phyloP scores from a whole-genome alignment of 2,888 invertebrate species.

The Rotaria sp. region DNA sequence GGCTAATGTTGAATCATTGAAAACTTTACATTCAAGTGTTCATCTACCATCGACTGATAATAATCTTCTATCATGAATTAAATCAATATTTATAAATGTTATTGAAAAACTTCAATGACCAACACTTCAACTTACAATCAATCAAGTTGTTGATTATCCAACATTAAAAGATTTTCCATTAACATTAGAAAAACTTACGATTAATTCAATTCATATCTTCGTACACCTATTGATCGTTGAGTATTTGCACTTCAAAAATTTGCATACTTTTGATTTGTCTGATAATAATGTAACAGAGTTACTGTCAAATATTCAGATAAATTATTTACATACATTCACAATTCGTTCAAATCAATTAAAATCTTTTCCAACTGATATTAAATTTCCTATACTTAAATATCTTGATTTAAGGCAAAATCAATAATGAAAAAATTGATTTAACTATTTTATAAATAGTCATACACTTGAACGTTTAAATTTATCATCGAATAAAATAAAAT shows the following conservation, averaged over 20 bases:
- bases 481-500: background rate
- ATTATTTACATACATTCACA: background rate
- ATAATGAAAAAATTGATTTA: background rate
- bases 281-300: background rate
- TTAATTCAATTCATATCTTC: background rate
- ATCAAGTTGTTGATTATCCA: background rate
- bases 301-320: background rate
- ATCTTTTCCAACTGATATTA: background rate
- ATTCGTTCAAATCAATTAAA: background rate
- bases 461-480: background rate
- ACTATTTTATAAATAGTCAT: background rate
- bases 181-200: background rate
- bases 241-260: background rate
- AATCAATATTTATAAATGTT: background rate
- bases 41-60: background rate
- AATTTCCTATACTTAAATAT: background rate
- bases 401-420: conserved; percentile 5
- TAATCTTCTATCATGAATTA: background rate
- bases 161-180: background rate
- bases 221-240: background rate
- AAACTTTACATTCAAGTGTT: background rate
- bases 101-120: background rate
- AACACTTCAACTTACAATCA: background rate
- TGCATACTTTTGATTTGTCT: background rate
- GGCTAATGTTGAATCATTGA: background rate